Conservation (phyloP, 2,797 vertebrate genomes). For the Delichon dasypus region DNA sequence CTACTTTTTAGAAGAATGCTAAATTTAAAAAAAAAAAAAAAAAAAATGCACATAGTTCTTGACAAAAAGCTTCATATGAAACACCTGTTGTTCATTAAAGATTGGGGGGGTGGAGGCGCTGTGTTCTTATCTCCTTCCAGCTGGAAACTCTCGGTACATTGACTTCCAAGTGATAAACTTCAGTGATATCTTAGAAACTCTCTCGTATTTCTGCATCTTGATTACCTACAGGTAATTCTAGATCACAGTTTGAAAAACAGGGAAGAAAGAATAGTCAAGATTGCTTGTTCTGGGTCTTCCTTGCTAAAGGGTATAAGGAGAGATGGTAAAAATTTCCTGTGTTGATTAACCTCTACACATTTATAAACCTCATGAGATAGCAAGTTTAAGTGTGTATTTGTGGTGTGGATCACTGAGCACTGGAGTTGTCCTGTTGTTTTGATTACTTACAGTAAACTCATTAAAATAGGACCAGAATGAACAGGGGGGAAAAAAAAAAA, state of each 20-base stretch:
- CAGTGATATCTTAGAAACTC: neutral
- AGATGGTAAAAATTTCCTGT: neutral
- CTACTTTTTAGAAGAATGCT: neutral
- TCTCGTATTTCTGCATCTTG: neutral
- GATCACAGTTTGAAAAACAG: neutral
- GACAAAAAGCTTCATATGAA: neutral
- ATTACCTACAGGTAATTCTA: neutral
- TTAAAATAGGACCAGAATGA: neutral
- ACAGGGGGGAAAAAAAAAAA: neutral
- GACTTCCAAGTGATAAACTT: neutral
- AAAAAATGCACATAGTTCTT: neutral
- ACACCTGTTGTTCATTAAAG: neutral
- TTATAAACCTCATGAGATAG: neutral
- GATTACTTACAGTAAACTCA: neutral
- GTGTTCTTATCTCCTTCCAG: neutral
- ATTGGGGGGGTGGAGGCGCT: rapidly evolving
- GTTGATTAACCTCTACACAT: neutral
- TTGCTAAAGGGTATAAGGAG: neutral
- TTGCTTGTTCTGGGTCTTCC: neutral
- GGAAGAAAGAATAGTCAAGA: neutral
- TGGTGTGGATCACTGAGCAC: neutral
- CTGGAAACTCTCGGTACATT: neutral
- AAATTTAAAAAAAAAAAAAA: neutral
- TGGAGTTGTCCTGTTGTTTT: neutral
- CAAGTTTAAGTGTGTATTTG: rapidly evolving